These are phyloP conservation scores for Dinoponera quadriceps DNA, from an alignment of 1,140 invertebrate genomes.

Conservation along the genomic window DNA sequence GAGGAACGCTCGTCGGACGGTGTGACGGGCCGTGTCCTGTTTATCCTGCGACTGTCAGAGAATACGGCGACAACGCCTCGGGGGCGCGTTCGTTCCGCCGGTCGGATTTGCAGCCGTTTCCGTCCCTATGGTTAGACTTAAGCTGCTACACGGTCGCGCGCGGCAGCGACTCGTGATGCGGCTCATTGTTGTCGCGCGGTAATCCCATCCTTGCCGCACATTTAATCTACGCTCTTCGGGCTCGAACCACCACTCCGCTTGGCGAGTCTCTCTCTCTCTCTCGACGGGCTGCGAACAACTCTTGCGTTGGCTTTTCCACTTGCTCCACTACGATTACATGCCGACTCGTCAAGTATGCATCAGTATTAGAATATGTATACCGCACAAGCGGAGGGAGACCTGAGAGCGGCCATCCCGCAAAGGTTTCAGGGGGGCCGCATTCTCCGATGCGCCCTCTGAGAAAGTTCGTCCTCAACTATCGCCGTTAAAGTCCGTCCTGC, in stretches of 20 bases:
- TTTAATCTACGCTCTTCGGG: constrained; percentile 27
- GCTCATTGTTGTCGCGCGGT: constrained; percentile 23
- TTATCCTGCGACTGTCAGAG: constrained; percentile 34
- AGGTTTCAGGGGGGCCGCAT: too few relatives aligned
- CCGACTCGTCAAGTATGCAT: too few relatives aligned
- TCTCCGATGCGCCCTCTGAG: too few relatives aligned
- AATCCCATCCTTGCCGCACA: constrained; percentile 62
- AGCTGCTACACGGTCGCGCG: constrained; percentile 27
- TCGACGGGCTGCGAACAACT: too few relatives aligned
- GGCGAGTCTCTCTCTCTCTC: neutral
- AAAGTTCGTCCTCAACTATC: too few relatives aligned
- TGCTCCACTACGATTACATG: too few relatives aligned
- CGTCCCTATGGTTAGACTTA: constrained; percentile 21
- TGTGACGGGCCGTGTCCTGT: neutral
- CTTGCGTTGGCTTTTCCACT: too few relatives aligned
- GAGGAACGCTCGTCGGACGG: neutral
- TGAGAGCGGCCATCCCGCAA: too few relatives aligned
- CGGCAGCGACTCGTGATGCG: constrained; percentile 31
- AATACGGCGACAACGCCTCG: constrained; percentile 58
- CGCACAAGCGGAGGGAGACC: too few relatives aligned
- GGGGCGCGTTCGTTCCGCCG: constrained; percentile 40
- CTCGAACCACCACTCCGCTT: neutral
- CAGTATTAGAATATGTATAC: too few relatives aligned
- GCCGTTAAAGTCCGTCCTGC: too few relatives aligned
- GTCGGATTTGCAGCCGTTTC: constrained; percentile 25